Evolutionary conservation across 2,888 invertebrate species (phyloP).

Genomic region (Noctua janthina): DNA sequence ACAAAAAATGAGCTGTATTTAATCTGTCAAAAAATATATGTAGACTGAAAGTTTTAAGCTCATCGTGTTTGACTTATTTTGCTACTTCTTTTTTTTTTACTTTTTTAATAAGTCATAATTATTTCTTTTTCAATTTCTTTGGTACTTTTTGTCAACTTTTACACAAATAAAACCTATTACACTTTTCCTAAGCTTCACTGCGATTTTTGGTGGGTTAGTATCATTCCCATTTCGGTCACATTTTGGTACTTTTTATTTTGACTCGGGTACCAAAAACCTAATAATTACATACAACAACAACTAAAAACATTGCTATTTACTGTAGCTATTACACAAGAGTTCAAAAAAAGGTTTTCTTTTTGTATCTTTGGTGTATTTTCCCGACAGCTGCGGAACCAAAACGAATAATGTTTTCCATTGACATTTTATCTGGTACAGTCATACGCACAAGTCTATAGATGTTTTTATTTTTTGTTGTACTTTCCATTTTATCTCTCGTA

Average conservation of each 20-base stretch:
- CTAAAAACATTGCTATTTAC: background rate
- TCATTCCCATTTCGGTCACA: conserved; percentile 7
- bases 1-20: conserved; percentile 56
- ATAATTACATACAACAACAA: background rate
- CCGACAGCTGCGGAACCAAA: conserved; percentile 12
- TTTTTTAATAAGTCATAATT: conserved; percentile 38
- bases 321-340: conserved; percentile 19
- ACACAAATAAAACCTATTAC: conserved; percentile 63
- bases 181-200: conserved; percentile 43
- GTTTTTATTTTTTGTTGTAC: conserved; percentile 6
- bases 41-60: background rate
- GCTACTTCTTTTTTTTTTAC: conserved; percentile 41
- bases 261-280: conserved; percentile 3
- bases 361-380: conserved; percentile 1
- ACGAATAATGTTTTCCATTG: background rate
- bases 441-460: conserved; percentile 9
- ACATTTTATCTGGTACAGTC: conserved; percentile 21
- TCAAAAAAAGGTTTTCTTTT: conserved; percentile 2
- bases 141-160: conserved; percentile 61
- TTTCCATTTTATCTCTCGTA: background rate
- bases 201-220: conserved; percentile 48
- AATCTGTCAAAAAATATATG: conserved; percentile 15
- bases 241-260: conserved; percentile 1
- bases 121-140: conserved; percentile 18
- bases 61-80: conserved; percentile 33